Evolutionary conservation across 2,113 vertebrate genomes (phyloP).

Genomic region (Phoenicopterus ruber): DNA sequence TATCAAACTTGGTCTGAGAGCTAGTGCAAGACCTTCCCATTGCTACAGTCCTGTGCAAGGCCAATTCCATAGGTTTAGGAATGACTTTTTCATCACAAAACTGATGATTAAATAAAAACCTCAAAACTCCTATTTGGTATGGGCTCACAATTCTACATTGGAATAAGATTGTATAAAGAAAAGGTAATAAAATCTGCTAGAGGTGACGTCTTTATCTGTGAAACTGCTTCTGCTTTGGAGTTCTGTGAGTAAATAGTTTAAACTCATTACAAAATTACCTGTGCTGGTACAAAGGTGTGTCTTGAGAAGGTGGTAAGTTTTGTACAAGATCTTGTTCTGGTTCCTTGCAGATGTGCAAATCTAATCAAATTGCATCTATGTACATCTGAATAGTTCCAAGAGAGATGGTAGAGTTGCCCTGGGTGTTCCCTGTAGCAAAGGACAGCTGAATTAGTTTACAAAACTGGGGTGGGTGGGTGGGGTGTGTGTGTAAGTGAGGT

Average conservation of each 20-base stretch:
- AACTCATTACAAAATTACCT: background rate
- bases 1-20: background rate
- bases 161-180: background rate
- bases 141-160: background rate
- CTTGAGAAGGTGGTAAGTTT: too few species aligned
- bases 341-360: background rate
- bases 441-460: background rate
- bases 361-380: too few species aligned
- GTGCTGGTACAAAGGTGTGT: background rate
- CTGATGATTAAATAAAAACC: background rate
- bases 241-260: background rate
- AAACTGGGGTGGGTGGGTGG: background rate
- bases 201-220: background rate
- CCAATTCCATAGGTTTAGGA: background rate
- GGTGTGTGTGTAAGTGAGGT: background rate
- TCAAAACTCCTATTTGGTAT: background rate
- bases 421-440: background rate
- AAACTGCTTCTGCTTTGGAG: background rate
- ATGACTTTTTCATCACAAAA: background rate
- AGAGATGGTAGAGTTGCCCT: background rate
- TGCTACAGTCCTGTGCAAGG: background rate
- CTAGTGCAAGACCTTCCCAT: too few species aligned
- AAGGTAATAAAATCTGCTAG: background rate
- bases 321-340: background rate
- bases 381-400: background rate